A percentile compares a stretch with the other conserved stretches of the same genome.
Conservation (phyloP, 2,797 vertebrate genomes). For the Schizopygopsis pylzovi region DNA sequence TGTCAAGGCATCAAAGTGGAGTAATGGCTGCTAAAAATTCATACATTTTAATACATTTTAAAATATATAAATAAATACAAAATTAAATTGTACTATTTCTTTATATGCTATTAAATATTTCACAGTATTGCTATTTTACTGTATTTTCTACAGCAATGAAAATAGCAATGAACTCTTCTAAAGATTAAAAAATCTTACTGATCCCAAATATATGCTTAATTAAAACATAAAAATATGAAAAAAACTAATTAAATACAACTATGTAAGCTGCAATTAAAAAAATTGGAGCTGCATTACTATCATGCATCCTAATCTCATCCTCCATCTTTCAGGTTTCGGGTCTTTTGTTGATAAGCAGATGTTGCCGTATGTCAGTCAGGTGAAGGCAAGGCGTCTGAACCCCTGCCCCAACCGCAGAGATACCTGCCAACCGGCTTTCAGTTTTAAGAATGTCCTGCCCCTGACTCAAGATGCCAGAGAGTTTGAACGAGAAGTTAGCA, state of each 20-base stretch:
- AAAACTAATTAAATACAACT: neutral
- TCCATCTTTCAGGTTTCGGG: conserved; percentile 76
- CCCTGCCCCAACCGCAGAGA: conserved; percentile 72
- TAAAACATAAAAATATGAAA: neutral
- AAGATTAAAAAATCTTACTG: neutral
- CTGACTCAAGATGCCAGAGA: conserved; percentile 70
- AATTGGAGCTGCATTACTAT: neutral
- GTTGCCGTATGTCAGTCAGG: conserved; percentile 79
- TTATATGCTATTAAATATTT: neutral
- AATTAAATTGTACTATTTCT: neutral
- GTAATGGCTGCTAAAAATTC: neutral
- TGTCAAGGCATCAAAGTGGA: neutral
- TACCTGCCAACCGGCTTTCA: conserved; percentile 76
- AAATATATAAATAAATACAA: neutral
- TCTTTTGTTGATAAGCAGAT: conserved; percentile 84
- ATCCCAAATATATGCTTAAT: neutral
- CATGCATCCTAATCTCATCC: neutral
- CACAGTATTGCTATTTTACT: neutral
- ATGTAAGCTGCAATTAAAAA: neutral
- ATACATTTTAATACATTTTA: neutral
- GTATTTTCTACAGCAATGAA: too few relatives aligned
- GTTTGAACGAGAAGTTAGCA: conserved; percentile 76
- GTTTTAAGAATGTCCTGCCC: conserved; percentile 76
- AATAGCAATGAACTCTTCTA: too few relatives aligned
- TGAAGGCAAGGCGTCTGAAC: conserved; percentile 66